Conservation (phyloP, 2,797 vertebrate species). For the Cyclura pinguis region DNA sequence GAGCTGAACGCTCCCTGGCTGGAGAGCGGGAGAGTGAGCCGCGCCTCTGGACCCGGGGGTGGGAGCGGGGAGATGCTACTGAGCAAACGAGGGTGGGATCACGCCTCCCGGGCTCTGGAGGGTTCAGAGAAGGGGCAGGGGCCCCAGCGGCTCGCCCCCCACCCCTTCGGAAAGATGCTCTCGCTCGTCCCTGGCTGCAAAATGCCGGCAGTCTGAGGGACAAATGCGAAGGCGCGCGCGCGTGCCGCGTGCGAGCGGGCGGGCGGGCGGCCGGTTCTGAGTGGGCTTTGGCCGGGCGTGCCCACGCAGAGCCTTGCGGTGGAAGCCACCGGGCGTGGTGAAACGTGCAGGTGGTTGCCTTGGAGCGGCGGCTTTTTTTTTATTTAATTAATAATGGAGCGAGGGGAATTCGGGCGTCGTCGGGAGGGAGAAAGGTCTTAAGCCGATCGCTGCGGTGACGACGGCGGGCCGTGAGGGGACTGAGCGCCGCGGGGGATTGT, state of each 20-base stretch:
- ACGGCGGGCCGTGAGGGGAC: too few species aligned
- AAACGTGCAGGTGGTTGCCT: background rate
- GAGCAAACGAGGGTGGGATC: background rate
- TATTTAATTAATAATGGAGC: too few species aligned
- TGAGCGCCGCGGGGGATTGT: background rate
- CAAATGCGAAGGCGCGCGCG: background rate
- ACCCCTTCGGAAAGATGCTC: too few species aligned
- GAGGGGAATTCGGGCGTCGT: too few species aligned
- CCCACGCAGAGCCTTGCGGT: background rate
- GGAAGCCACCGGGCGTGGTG: background rate
- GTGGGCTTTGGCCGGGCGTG: background rate
- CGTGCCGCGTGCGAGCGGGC: too few species aligned
- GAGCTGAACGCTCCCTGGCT: too few species aligned
- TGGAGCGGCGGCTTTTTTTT: background rate
- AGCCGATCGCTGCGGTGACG: background rate
- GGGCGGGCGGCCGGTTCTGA: too few species aligned
- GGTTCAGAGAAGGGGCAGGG: fast-evolving
- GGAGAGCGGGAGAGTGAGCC: too few species aligned
- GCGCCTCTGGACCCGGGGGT: too few species aligned
- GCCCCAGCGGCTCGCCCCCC: background rate
- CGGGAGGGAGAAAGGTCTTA: background rate
- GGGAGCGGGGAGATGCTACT: too few species aligned
- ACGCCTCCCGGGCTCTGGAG: background rate
- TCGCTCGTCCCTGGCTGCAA: background rate
- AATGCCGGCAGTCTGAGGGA: too few species aligned